Evolutionary conservation across 1,140 invertebrate genomes (phyloP), one percentile per base, ranked within the genome.

Genomic region (Telenomus remus): DNA sequence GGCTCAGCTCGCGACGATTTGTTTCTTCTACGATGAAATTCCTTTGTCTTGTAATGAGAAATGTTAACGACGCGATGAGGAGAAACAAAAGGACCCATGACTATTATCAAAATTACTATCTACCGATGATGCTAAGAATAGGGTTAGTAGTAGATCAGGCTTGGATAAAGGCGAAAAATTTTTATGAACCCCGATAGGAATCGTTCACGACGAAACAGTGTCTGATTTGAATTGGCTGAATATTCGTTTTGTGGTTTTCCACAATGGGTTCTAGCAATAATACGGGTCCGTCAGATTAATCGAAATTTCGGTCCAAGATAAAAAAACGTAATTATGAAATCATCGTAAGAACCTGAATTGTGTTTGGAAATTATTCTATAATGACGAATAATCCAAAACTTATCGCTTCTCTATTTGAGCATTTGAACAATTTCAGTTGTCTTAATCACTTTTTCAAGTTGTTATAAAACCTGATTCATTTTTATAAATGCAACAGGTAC

Each of bases 41-140:
- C 14, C 11, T 43, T 51, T 53, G 5, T 19, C 9, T 43, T 49
- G 46, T 1, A 33, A 60, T 43, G 56, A 60, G 35, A 50, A 60
- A 48, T 39, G n/a, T 60, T 50, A 35, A 43, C 3, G 11, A n/a
- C 43, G 7, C 15, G 7, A 9, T 14, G n/a, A 4, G 33, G 8
- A 13, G 13, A 43, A 66, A 44, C 9, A 66, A 57, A 44, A 56
- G 37, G 9, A 42, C 10, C 15, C 48, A 44, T 49, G 44, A 44
- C 43, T 34, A 70, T 70, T 61, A 70, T 70, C 66, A 61, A 70
- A 70, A 70, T 70, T 70, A 50, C 51, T 61, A 70, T 61, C 51
- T 70, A 55, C 19, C 39, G 55, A 57, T 44, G 13, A 34, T 44
- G 43, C 27, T 70, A 55, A 61, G 57, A 27, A 61, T 61, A 61